Evolutionary conservation across 2,888 invertebrate species (phyloP).

Genomic region (Epistrophe eligans): DNA sequence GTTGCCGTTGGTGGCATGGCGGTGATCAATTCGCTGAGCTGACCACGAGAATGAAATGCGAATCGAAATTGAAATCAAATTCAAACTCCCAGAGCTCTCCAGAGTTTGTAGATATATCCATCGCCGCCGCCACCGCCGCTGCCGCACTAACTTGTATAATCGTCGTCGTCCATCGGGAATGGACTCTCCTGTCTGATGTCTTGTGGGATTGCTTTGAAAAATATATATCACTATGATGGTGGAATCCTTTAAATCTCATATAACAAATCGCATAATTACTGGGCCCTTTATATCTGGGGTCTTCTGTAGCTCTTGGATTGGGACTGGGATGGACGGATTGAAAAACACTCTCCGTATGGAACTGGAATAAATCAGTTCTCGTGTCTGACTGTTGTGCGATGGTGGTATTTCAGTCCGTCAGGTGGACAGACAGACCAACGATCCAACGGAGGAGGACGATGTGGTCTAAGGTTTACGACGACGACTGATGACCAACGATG

Average conservation of each 20-base stretch:
- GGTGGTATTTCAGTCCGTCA: conserved; percentile 74
- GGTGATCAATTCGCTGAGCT: conserved; percentile 34
- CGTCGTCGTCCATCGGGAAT: conserved; percentile 46
- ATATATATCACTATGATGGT: conserved; percentile 52
- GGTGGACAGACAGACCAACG: conserved; percentile 42
- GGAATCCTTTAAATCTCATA: conserved; percentile 72
- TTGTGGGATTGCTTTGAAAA: conserved; percentile 35
- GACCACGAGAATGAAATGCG: conserved; percentile 64
- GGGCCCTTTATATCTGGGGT: conserved; percentile 51
- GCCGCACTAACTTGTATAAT: conserved; percentile 33
- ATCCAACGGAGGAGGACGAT: neutral
- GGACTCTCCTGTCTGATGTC: conserved; percentile 38
- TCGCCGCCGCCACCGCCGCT: too few species aligned
- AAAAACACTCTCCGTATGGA: conserved; percentile 65
- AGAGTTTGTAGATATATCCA: neutral
- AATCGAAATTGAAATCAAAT: conserved; percentile 75
- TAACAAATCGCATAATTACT: conserved; percentile 76
- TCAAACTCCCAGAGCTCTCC: conserved; percentile 28
- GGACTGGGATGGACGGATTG: conserved; percentile 33
- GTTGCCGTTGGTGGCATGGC: conserved; percentile 32
- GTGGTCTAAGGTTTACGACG: conserved; percentile 57
- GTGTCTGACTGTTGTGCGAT: conserved; percentile 71
- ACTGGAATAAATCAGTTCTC: conserved; percentile 66
- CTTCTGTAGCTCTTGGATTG: too few species aligned
- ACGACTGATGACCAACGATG: conserved; percentile 55